A percentile compares a stretch with the other conserved stretches of the same genome.
These are phyloP conservation scores for Hemaris fuciformis DNA, from an alignment of 2,888 invertebrate genomes.

Conservation along the genomic window DNA sequence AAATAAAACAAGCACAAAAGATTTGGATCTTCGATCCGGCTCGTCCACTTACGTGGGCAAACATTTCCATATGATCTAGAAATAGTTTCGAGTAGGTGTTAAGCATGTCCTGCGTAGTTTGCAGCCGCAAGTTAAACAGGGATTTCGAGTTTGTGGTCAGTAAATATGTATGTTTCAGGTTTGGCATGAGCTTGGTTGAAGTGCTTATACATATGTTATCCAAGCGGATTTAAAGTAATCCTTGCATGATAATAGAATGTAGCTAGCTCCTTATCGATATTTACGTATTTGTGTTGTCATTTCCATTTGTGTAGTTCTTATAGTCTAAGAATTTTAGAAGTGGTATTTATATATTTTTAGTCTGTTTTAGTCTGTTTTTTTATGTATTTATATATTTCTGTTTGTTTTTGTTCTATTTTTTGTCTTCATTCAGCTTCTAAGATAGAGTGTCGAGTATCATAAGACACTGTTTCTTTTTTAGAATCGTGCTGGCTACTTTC, in stretches of 20 bases:
- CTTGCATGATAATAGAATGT: neutral
- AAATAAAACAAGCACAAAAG: too few relatives aligned
- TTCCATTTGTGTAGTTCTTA: too few relatives aligned
- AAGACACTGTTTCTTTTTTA: too few relatives aligned
- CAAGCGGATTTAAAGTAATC: neutral
- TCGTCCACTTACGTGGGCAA: neutral
- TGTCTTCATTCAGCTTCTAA: too few relatives aligned
- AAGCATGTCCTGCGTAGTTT: slow-evolving; percentile 1
- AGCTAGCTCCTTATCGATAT: neutral
- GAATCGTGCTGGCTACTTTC: too few relatives aligned
- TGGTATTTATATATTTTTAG: too few relatives aligned
- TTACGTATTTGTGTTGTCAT: neutral
- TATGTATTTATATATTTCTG: too few relatives aligned
- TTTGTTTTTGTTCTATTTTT: too few relatives aligned
- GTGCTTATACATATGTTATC: neutral
- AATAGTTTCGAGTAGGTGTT: slow-evolving; percentile 1
- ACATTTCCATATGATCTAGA: slow-evolving; percentile 6
- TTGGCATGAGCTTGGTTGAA: slow-evolving; percentile 11
- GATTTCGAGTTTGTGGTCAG: slow-evolving; percentile 9
- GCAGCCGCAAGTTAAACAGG: slow-evolving; percentile 1
- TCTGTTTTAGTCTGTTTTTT: too few relatives aligned
- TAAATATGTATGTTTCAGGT: slow-evolving; percentile 1
- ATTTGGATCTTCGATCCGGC: neutral
- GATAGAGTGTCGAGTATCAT: too few relatives aligned
- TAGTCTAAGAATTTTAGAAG: too few relatives aligned